phyloP scores from a whole-genome alignment of 2,113 vertebrate species.

The Mormyrus lacerda region DNA sequence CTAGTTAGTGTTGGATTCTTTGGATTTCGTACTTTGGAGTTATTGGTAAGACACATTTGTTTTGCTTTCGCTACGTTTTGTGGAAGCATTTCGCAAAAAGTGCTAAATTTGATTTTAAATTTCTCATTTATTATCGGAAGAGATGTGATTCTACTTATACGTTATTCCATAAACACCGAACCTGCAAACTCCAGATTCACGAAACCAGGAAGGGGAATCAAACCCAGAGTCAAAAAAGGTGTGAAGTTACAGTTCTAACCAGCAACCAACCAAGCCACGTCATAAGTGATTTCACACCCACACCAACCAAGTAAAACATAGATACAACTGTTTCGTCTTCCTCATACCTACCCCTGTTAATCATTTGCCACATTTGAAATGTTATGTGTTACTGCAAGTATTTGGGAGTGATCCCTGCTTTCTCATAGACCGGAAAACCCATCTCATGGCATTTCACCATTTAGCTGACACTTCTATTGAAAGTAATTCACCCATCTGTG shows the following conservation, averaged over 20 bases:
- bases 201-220: neutral
- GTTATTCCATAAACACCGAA: neutral
- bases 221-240: neutral
- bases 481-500: neutral
- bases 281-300: neutral
- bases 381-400: neutral
- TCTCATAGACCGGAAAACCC: neutral
- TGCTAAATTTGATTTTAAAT: neutral
- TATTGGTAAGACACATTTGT: neutral
- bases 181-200: neutral
- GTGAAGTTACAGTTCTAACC: neutral
- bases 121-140: neutral
- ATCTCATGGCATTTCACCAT: neutral
- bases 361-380: neutral
- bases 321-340: neutral
- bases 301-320: neutral
- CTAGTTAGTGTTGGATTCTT: neutral
- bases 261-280: neutral
- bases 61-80: neutral
- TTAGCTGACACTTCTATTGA: neutral
- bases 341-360: neutral
- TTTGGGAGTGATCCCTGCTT: neutral
- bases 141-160: neutral
- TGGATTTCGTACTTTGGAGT: neutral
- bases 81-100: neutral